phyloP scores from a whole-genome alignment of 2,113 vertebrate genomes.

The Suricata suricatta region DNA sequence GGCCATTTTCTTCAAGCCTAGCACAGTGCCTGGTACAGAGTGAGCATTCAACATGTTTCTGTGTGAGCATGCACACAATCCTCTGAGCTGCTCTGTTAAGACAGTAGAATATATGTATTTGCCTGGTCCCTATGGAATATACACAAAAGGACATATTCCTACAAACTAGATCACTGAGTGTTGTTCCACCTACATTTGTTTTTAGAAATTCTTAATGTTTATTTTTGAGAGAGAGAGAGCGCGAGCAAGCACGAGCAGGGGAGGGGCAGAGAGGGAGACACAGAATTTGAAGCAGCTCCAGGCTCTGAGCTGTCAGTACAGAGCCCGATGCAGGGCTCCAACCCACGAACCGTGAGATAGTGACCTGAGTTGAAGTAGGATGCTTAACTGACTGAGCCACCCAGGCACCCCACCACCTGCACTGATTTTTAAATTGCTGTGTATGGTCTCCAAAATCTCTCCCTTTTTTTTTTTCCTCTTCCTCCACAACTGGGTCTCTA shows the following conservation, averaged over 20 bases:
- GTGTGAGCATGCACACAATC: background rate
- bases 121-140: background rate
- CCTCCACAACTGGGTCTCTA: background rate
- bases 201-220: no score
- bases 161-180: background rate
- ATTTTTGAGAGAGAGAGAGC: no score
- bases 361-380: no score
- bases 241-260: no score
- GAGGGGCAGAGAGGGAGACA: no score
- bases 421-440: background rate
- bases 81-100: conserved; percentile 3
- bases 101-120: background rate
- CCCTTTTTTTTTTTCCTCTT: background rate
- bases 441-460: background rate
- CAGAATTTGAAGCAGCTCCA: no score
- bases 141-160: background rate
- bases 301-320: no score
- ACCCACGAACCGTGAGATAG: no score
- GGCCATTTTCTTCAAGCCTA: background rate
- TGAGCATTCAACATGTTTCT: background rate
- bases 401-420: no score
- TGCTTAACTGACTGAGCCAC: no score
- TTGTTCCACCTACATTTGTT: background rate
- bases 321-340: no score
- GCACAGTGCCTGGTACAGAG: background rate